These are phyloP conservation scores for Thamnaconus septentrionalis DNA, from an alignment of 2,113 vertebrate genomes.

Conservation along the genomic window DNA sequence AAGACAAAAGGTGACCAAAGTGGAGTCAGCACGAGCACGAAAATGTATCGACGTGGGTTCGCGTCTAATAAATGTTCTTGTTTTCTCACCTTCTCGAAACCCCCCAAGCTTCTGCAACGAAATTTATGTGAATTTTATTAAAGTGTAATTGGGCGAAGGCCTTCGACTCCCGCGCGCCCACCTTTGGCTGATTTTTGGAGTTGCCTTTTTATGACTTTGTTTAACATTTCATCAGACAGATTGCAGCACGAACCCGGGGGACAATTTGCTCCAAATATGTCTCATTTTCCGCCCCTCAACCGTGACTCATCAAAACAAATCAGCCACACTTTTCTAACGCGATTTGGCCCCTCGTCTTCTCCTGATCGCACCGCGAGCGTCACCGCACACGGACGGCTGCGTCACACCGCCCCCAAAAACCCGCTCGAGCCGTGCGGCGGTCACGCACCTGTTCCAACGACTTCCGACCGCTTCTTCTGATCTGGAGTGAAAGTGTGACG, in stretches of 20 bases:
- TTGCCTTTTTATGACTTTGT: conserved; percentile 60
- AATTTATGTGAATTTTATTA: conserved; percentile 62
- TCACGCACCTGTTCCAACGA: conserved; percentile 25
- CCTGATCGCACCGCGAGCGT: no score
- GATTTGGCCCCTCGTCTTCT: conserved; percentile 8
- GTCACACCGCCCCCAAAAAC: conserved; percentile 1
- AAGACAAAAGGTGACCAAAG: conserved; percentile 88
- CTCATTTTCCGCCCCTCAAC: conserved; percentile 51
- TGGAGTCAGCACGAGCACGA: neutral
- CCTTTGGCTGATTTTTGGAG: conserved; percentile 59
- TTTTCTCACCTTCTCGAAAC: neutral
- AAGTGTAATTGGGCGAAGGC: conserved; percentile 42
- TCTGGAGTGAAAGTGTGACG: conserved; percentile 16
- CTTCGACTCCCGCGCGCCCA: conserved; percentile 37
- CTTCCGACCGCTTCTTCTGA: conserved; percentile 7
- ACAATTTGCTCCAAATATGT: conserved; percentile 53
- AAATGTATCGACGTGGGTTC: neutral
- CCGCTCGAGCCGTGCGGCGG: neutral
- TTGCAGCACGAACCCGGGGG: conserved; percentile 60
- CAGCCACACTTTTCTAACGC: conserved; percentile 13
- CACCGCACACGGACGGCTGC: neutral
- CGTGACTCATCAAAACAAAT: conserved; percentile 57
- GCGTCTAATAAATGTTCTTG: neutral
- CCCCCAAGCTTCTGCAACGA: conserved; percentile 20
- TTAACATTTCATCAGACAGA: conserved; percentile 69